Percentiles rank a stretch among this genome's conserved stretches.
Evolutionary conservation across 2,888 invertebrate genomes (phyloP).

Genomic region (Diadegma fenestrale): DNA sequence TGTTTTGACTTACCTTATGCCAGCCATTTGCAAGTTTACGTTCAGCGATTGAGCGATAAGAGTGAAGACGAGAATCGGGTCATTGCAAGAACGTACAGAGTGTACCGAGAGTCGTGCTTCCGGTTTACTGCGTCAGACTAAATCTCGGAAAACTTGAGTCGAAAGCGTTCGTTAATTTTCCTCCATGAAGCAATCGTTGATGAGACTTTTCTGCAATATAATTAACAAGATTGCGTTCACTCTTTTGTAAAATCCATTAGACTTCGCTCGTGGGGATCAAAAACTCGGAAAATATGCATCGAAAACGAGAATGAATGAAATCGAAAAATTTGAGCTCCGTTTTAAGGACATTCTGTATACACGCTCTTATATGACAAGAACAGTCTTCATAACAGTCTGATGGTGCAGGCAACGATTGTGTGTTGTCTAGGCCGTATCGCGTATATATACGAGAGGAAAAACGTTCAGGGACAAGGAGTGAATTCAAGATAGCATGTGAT

Average conservation of each 20-base stretch:
- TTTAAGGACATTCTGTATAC: conserved; percentile 13
- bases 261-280: no score
- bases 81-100: conserved; percentile 10
- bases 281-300: not conserved
- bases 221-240: not conserved
- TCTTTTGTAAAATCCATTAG: no score
- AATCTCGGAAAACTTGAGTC: not conserved
- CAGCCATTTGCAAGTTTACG: conserved; percentile 55
- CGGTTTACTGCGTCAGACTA: not conserved
- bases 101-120: not conserved
- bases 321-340: not conserved
- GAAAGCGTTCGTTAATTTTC: not conserved
- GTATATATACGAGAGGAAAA: conserved; percentile 27
- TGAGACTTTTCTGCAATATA: not conserved
- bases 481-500: conserved; percentile 45
- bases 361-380: not conserved
- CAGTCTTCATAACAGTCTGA: not conserved
- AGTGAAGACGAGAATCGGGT: conserved; percentile 47
- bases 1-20: conserved; percentile 56
- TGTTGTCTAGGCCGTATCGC: conserved; percentile 12
- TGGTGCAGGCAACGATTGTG: conserved; percentile 30
- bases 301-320: not conserved
- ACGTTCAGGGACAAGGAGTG: conserved; percentile 14
- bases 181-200: not conserved
- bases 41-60: conserved; percentile 54